Base-by-base conservation (phyloP, 2,888 invertebrate species). In the Sarcophaga subvicina region DNA sequence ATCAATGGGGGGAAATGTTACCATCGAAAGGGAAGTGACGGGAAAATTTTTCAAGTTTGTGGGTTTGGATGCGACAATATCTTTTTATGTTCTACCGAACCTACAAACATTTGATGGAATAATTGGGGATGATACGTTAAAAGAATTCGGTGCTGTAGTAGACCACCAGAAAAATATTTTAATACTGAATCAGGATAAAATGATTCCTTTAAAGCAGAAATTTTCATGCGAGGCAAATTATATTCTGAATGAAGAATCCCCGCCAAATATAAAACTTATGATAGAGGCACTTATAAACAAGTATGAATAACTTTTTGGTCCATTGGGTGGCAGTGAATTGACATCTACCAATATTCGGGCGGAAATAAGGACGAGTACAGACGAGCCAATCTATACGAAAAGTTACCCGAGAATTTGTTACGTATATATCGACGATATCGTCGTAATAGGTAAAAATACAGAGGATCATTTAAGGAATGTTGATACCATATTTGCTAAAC, bases 371-470 rank as follows among this genome's bases (percentile, higher is more conserved):
- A 62, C 62, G 2, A 27, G n/a, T 0, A 45, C 45, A 6, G 20
- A 27, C n/a, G 62, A 73, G 27, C 72, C 72, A 4, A 62, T 73
- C n/a, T 73, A 73, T 25, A 25, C 60, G 6, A 71, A 71, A 25
- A 54, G 27, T 12, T 59, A 71, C 17, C 71, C 59, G 54, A 25
- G 4, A 27, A 27, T 27, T 27, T 27, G 27, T 27, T 5, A 27
- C 27, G 27, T 27, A 27, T 27, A 54, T 17, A 54, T 54, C 17
- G 54, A 54, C 17, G 54, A 54, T 11, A 5, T 54, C 17, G 8
- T 54, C 54, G 6, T 11, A 54, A 54, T 54, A 14, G 54, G 54
- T 14, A 54, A 54, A 54, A 54, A 17, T 54, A 17, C 6, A 54
- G 54, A 11, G 17, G 6, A 54, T 54, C 54, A 54, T 54, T 54